A percentile compares a stretch with the other conserved stretches of the same genome.
These are phyloP conservation scores for Metopolophium dirhodum DNA, from an alignment of 1,140 invertebrate genomes.

Conservation along the genomic window DNA sequence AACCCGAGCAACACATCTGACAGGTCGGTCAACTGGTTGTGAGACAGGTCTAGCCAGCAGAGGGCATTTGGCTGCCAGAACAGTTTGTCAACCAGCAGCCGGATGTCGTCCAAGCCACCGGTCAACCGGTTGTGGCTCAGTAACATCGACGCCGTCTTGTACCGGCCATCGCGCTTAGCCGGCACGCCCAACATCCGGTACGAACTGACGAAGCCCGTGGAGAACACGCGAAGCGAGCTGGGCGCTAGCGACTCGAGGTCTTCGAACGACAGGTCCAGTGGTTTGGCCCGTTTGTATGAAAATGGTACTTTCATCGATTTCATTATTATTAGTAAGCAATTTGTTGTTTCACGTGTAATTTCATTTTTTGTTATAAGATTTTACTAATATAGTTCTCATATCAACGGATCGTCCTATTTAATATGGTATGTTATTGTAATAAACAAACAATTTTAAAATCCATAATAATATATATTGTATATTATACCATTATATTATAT, in stretches of 20 bases:
- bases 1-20: background rate
- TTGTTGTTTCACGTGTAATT: background rate
- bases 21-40: slow-evolving; percentile 2
- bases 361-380: background rate
- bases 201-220: background rate
- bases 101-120: background rate
- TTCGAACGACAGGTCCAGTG: slow-evolving; percentile 7
- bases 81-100: background rate
- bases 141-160: background rate
- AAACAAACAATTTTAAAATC: background rate
- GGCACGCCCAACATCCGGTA: slow-evolving; percentile 27
- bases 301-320: background rate
- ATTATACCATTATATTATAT: too few species aligned
- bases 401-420: background rate
- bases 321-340: background rate
- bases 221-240: background rate
- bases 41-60: slow-evolving; percentile 18
- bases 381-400: background rate
- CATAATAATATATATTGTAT: background rate
- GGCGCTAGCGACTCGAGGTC: background rate
- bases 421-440: background rate
- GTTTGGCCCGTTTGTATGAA: background rate
- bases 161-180: background rate
- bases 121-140: slow-evolving; percentile 17
- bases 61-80: background rate